Percentiles rank a stretch among this genome's conserved stretches.
Conservation (phyloP, 2,888 invertebrate genomes). For the Synanthedon myopaeformis region DNA sequence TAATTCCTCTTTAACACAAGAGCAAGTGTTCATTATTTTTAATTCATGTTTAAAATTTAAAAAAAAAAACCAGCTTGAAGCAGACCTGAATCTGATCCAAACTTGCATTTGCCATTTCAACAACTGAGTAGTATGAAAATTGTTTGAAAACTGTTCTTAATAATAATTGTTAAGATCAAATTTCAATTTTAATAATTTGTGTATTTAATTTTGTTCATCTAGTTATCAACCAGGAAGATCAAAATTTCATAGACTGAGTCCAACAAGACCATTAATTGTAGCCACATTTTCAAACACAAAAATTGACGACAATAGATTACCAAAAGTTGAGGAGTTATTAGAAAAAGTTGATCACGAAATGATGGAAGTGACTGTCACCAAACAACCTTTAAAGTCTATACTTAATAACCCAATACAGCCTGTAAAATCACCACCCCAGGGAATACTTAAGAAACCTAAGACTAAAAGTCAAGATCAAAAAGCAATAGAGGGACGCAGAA, state of each 20-base stretch:
- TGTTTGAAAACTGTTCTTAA: too few species aligned
- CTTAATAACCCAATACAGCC: conserved; percentile 44
- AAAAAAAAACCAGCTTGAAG: too few species aligned
- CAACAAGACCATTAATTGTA: conserved; percentile 44
- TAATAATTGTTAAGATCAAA: too few species aligned
- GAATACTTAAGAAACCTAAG: conserved; percentile 60
- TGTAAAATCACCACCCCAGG: conserved; percentile 44
- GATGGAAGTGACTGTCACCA: conserved; percentile 42
- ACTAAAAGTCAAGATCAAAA: conserved; percentile 39
- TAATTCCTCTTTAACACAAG: too few species aligned
- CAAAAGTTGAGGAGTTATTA: conserved; percentile 59
- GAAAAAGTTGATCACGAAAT: conserved; percentile 58
- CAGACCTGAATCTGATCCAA: too few species aligned
- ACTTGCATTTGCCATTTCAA: too few species aligned
- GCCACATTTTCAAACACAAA: conserved; percentile 52
- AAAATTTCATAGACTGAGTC: conserved; percentile 45
- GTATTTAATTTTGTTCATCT: conserved; percentile 7
- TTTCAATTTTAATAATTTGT: not conserved
- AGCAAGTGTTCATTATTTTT: too few species aligned
- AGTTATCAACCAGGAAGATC: conserved; percentile 50
- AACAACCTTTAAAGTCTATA: conserved; percentile 61
- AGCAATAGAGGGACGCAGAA: conserved; percentile 44
- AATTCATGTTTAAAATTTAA: too few species aligned
- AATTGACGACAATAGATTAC: conserved; percentile 47
- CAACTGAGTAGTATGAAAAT: too few species aligned